Conservation (phyloP, 2,888 invertebrate genomes). For the Parnassius smintheus region DNA sequence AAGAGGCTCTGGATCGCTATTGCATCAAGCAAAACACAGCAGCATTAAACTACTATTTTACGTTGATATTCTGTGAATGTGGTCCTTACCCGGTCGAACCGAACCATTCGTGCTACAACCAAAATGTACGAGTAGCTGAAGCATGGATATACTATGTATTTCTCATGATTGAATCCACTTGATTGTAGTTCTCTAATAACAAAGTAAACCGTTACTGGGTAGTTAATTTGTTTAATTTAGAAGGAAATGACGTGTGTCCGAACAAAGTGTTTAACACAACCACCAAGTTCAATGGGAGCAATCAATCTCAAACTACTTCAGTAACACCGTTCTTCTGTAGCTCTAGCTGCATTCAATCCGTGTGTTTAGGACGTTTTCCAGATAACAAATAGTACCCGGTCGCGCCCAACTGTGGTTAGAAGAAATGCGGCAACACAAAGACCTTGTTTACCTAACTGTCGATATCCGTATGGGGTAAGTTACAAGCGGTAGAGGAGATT, state of each 20-base stretch:
- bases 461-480: slow-evolving; percentile 34
- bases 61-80: too few relatives aligned
- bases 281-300: slow-evolving; percentile 24
- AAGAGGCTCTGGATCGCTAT: too few relatives aligned
- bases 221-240: slow-evolving; percentile 21
- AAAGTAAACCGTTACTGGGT: background rate
- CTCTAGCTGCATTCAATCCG: slow-evolving; percentile 50
- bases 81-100: too few relatives aligned
- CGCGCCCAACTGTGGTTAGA: slow-evolving; percentile 54
- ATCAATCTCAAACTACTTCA: slow-evolving; percentile 24
- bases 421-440: slow-evolving; percentile 40
- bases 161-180: too few relatives aligned
- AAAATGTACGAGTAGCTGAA: too few relatives aligned
- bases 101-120: too few relatives aligned
- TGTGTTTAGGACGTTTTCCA: slow-evolving; percentile 35
- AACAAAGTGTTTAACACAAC: slow-evolving; percentile 16
- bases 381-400: slow-evolving; percentile 49
- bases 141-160: too few relatives aligned
- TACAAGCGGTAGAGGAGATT: slow-evolving; percentile 13
- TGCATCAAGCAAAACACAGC: too few relatives aligned
- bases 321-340: background rate
- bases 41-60: too few relatives aligned
- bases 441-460: slow-evolving; percentile 53
- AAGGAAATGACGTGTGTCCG: slow-evolving; percentile 15
- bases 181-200: background rate